Percentiles rank a stretch among this genome's conserved stretches.
These are phyloP conservation scores for Actinopyga echinites DNA, from an alignment of 53 echinoderm and acorn worm genomes.

Conservation along the genomic window DNA sequence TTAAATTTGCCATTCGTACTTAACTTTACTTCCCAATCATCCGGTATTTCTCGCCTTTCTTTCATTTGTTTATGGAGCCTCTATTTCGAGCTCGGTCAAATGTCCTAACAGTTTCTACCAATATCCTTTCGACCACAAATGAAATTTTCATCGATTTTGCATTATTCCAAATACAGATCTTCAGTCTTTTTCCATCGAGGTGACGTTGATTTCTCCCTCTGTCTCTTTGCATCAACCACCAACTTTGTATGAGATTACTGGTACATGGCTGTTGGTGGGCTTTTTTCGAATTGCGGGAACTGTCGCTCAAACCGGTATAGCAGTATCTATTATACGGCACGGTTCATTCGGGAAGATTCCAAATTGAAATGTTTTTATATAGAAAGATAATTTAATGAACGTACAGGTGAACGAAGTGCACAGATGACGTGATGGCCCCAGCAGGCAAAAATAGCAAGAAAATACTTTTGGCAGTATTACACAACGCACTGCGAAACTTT, in stretches of 20 bases:
- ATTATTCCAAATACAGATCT: slow-evolving; percentile 19
- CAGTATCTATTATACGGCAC: not conserved
- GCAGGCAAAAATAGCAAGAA: not conserved
- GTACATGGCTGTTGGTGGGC: not conserved
- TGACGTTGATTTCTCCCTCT: not conserved
- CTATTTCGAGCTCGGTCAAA: slow-evolving; percentile 1
- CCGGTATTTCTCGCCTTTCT: not conserved
- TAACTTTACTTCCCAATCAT: not conserved
- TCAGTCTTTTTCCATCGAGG: not conserved
- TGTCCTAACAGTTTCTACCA: not conserved
- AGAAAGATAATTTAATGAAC: slow-evolving; percentile 23
- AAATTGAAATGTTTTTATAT: slow-evolving; percentile 19
- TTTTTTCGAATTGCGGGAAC: not conserved
- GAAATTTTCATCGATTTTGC: slow-evolving; percentile 14
- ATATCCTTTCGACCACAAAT: not conserved
- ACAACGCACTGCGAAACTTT: too few relatives aligned
- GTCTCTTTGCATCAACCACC: not conserved
- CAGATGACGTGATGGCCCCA: not conserved
- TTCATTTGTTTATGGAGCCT: not conserved
- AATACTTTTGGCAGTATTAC: too few relatives aligned
- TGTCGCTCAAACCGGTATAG: not conserved
- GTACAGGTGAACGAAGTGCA: not conserved
- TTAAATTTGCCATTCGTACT: not conserved
- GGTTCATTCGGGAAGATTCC: not conserved
- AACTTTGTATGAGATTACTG: not conserved